Conservation (phyloP, 2,888 invertebrate genomes). For the Acheta domesticus region DNA sequence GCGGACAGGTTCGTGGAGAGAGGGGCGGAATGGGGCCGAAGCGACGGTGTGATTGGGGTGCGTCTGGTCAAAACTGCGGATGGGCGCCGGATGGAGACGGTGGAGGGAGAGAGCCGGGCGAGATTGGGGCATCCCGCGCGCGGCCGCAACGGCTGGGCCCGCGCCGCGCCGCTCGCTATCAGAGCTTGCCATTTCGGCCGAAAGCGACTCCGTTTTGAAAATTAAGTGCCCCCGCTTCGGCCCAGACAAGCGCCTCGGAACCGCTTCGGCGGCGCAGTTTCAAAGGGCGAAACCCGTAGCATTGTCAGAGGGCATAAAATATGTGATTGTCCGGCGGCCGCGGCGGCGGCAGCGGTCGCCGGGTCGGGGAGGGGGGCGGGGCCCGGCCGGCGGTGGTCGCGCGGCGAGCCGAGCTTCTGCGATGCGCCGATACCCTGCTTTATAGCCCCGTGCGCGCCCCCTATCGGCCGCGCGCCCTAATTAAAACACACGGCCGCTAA, state of each 20-base stretch:
- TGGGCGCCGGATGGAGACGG: too few species aligned
- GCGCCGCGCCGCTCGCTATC: background rate
- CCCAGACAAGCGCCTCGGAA: background rate
- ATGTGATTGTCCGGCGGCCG: background rate
- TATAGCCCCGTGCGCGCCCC: slow-evolving; percentile 18
- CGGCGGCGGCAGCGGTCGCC: background rate
- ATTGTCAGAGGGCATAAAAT: slow-evolving; percentile 9
- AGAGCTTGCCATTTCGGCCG: background rate
- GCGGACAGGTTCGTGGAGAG: too few species aligned
- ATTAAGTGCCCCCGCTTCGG: slow-evolving; percentile 2
- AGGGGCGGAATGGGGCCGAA: too few species aligned
- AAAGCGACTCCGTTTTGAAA: background rate
- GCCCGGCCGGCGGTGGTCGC: background rate
- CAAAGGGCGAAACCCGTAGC: slow-evolving; percentile 11
- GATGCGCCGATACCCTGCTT: slow-evolving; percentile 9
- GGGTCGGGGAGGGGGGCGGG: background rate
- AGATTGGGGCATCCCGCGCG: too few species aligned
- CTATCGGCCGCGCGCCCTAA: background rate
- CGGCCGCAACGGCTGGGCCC: too few species aligned
- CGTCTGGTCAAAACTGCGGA: too few species aligned
- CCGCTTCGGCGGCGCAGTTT: background rate
- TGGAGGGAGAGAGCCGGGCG: too few species aligned
- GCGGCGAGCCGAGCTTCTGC: background rate
- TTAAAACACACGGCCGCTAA: slow-evolving; percentile 18
- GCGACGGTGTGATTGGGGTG: too few species aligned